Evolutionary conservation across 2,113 vertebrate species (phyloP).

Genomic region (Cichladusa arquata): DNA sequence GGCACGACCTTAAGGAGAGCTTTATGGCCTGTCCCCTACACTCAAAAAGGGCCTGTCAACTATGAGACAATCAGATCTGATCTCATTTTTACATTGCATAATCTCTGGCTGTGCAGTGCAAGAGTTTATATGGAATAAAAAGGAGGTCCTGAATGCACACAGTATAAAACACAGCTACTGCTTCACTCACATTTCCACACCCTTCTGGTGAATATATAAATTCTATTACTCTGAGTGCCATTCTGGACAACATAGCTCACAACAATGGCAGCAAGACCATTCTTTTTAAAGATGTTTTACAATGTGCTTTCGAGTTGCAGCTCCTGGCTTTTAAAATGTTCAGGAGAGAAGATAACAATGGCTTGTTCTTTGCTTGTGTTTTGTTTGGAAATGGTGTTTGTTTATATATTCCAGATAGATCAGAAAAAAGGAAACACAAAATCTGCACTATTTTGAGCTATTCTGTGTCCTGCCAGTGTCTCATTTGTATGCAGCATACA

Average conservation of each 20-base stretch:
- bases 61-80: background rate
- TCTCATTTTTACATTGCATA: slow-evolving; percentile 2
- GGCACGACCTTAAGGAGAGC: background rate
- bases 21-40: background rate
- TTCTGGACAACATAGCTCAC: background rate
- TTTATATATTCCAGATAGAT: background rate
- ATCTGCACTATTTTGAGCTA: background rate
- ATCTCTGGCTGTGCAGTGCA: background rate
- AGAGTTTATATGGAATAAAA: background rate
- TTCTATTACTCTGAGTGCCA: background rate
- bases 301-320: slow-evolving; percentile 3
- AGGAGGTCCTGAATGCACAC: background rate
- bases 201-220: background rate
- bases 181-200: background rate
- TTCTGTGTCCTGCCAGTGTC: slow-evolving; percentile 6
- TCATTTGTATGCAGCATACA: slow-evolving; percentile 18
- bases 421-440: background rate
- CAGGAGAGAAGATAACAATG: background rate
- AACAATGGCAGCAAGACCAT: background rate
- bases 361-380: background rate
- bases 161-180: background rate
- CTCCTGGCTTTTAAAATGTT: background rate
- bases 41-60: background rate
- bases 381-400: slow-evolving; percentile 9
- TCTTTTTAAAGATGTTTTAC: slow-evolving; percentile 4